A percentile compares a stretch with the other conserved stretches of the same genome.
Evolutionary conservation across 2,113 vertebrate genomes (phyloP).

Genomic region (Ptilorrhoa leucosticta): DNA sequence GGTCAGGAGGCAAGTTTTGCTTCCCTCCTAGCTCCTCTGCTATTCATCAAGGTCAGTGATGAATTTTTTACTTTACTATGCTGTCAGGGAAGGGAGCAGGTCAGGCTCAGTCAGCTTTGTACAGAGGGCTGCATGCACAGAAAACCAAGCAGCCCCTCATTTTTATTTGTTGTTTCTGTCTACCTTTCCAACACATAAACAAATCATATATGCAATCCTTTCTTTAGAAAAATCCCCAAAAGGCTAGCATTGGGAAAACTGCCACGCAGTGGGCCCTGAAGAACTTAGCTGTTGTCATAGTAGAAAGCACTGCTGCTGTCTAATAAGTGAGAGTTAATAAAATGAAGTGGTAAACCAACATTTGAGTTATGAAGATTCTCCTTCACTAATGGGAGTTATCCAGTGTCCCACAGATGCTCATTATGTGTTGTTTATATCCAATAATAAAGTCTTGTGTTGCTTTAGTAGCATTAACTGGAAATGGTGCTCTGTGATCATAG

Average conservation of each 20-base stretch:
- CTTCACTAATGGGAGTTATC: not conserved
- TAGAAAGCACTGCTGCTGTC: not conserved
- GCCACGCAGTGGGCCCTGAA: not conserved
- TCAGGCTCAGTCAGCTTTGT: not conserved
- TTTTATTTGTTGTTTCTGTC: not conserved
- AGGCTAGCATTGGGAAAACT: not conserved
- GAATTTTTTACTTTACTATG: not conserved
- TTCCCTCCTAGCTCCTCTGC: fast-evolving
- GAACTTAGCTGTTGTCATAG: not conserved
- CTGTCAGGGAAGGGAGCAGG: not conserved
- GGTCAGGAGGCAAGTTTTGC: not conserved
- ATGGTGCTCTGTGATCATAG: not conserved
- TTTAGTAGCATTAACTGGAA: constrained; percentile 1
- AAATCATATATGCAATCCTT: not conserved
- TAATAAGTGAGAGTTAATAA: constrained; percentile 28
- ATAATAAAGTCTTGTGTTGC: not conserved
- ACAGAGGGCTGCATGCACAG: not conserved
- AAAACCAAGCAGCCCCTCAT: not conserved
- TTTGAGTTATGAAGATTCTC: constrained; percentile 7
- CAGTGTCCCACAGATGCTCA: not conserved
- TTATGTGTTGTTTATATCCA: constrained; percentile 18
- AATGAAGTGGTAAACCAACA: not conserved
- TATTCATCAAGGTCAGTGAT: not conserved
- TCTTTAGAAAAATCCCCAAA: not conserved
- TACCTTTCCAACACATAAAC: not conserved